Conservation (phyloP, 2,888 invertebrate genomes). For the Diadegma fenestrale region DNA sequence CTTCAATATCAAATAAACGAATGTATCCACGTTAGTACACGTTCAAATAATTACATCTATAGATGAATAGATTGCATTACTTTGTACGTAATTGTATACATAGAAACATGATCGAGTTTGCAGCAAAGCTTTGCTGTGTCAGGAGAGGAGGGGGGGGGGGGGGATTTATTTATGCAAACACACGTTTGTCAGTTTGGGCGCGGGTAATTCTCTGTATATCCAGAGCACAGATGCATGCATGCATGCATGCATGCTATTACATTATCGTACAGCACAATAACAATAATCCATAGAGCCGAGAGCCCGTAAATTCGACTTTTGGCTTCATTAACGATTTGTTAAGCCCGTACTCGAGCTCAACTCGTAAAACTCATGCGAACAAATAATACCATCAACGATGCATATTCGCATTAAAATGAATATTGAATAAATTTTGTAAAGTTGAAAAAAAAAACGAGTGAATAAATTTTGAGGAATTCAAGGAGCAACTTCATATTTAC, state of each 20-base stretch:
- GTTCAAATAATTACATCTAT: slow-evolving; percentile 4
- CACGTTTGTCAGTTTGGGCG: slow-evolving; percentile 9
- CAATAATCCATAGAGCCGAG: neutral
- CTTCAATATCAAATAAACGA: neutral
- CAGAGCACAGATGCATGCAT: neutral
- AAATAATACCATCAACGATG: neutral
- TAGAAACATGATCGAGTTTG: slow-evolving; percentile 35
- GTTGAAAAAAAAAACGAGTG: neutral
- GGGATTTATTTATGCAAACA: slow-evolving; percentile 53
- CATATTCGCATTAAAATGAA: neutral
- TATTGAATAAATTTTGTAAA: neutral
- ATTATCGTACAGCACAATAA: neutral
- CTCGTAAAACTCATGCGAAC: neutral
- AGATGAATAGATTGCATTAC: neutral
- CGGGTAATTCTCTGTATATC: neutral
- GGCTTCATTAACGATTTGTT: neutral
- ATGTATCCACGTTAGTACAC: neutral
- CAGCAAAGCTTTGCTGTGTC: slow-evolving; percentile 29
- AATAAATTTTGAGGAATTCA: neutral
- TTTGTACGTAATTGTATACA: slow-evolving; percentile 10
- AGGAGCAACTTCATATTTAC: neutral
- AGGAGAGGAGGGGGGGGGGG: too few relatives aligned
- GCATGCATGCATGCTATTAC: neutral
- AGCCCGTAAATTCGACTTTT: slow-evolving; percentile 4
- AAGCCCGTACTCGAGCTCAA: neutral